These are phyloP conservation scores for Noctua fimbriata DNA, from an alignment of 2,888 invertebrate species.

Conservation along the genomic window DNA sequence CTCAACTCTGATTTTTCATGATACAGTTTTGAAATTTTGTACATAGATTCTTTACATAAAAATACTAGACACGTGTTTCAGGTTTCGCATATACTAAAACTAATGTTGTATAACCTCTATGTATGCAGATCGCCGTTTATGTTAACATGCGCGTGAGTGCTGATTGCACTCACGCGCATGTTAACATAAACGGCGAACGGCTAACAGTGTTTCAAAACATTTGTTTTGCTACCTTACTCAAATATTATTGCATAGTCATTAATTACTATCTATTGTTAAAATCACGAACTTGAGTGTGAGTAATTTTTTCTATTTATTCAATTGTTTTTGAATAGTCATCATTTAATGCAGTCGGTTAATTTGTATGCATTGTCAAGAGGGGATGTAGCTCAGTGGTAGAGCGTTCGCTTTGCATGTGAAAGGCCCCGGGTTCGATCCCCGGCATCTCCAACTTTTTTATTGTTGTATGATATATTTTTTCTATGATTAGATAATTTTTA, in stretches of 20 bases:
- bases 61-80: too few relatives aligned
- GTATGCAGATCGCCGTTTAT: neutral
- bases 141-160: slow-evolving; percentile 8
- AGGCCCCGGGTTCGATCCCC: slow-evolving; percentile 99
- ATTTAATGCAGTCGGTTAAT: neutral
- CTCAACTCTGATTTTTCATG: too few relatives aligned
- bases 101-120: too few relatives aligned
- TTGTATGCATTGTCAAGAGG: accelerated
- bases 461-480: neutral
- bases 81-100: too few relatives aligned
- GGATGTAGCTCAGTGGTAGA: slow-evolving; percentile 99
- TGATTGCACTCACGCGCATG: too few relatives aligned
- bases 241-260: neutral
- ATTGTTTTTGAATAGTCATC: slow-evolving; percentile 8
- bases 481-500: neutral
- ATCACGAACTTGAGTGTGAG: neutral
- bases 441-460: slow-evolving; percentile 93
- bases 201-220: neutral
- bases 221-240: neutral
- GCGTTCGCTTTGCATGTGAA: slow-evolving; percentile 99
- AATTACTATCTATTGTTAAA: slow-evolving; percentile 35
- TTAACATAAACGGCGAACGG: too few relatives aligned
- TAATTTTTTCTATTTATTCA: slow-evolving; percentile 18
- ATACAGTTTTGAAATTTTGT: too few relatives aligned
- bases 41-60: too few relatives aligned